Percentiles rank a stretch among this genome's conserved stretches.
phyloP scores from a whole-genome alignment of 1,140 invertebrate species.

The Zaprionus africanus region DNA sequence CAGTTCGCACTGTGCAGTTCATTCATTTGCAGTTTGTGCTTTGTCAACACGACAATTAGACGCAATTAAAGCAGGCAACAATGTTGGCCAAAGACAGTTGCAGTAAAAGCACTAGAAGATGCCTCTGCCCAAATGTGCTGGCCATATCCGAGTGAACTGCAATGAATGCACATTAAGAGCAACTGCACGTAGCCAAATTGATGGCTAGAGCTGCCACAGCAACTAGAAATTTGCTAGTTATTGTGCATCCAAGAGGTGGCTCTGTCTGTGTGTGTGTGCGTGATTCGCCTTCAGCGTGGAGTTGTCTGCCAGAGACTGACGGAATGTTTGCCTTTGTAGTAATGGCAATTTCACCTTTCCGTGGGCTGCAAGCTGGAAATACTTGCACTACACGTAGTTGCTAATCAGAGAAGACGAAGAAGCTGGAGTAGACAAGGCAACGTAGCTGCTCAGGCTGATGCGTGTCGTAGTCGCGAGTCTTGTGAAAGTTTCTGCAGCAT shows the following conservation, averaged over 20 bases:
- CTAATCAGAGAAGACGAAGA: constrained; percentile 46
- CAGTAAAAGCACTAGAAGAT: background rate
- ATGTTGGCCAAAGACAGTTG: constrained; percentile 35
- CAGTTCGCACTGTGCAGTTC: background rate
- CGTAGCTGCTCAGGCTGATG: constrained; percentile 2
- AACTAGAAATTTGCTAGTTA: constrained; percentile 26
- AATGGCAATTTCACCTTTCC: constrained; percentile 1
- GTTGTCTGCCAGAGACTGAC: background rate
- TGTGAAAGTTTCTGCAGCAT: constrained; percentile 21
- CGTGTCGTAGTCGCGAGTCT: constrained; percentile 16
- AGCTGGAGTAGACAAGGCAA: constrained; percentile 1
- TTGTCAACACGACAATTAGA: constrained; percentile 72
- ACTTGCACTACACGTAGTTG: constrained; percentile 26
- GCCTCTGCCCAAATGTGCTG: constrained; percentile 22
- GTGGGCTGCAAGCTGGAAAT: constrained; percentile 15
- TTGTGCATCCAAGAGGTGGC: constrained; percentile 29
- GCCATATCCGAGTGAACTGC: constrained; percentile 17
- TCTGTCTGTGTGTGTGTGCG: background rate
- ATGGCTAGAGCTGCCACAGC: constrained; percentile 20
- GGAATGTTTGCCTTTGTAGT: constrained; percentile 1
- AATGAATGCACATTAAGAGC: constrained; percentile 41
- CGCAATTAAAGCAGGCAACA: constrained; percentile 64
- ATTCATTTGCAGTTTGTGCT: constrained; percentile 46
- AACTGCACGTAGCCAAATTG: constrained; percentile 44
- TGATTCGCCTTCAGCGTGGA: background rate